Evolutionary conservation across 2,113 vertebrate genomes (phyloP), one percentile per base, ranked within the genome.

Genomic region (Myrmecobius fasciatus): DNA sequence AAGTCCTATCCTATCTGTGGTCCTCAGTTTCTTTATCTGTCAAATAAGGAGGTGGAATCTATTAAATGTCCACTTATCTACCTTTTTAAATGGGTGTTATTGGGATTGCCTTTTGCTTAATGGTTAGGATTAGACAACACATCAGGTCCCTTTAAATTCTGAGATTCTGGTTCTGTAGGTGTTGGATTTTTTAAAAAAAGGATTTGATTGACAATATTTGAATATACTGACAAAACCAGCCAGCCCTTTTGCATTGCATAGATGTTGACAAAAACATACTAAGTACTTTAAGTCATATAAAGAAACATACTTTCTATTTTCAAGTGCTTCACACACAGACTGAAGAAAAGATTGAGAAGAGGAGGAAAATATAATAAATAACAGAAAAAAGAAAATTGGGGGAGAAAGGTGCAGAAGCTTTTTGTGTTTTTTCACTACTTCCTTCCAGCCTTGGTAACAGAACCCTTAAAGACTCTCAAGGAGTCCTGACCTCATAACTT

Each of bases 401-500:
- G 12, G 67, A 11, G 43, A 94, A 54, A 83, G 25, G 43, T 75
- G 53, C 36, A 51, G 6, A 20, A 75, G 48, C 17, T 95, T 91
- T 89, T 52, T 53, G 8, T 43, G 25, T 31, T 31, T 46, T 92
- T 92, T 94, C 54, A 89, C 26, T 48, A 28, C 90, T 96, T 75
- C 46, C 46, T 47, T 0, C 92, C 46, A 93, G 53, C 89, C 22
- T 95, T 91, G 89, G 83, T 91, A 94, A 95, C 67, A 91, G 92
- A 92, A 54, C n/a, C 89, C 75, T 88, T 94, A 48, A n/a, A 95
- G 54, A 89, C 92, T 53, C 83, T 93, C 95, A 43, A 36, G 51
- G 24, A 89, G 96, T 56, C 75, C 46, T 54, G 49, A 95, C 75
- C 75, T 96, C 56, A 31, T 89, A 94, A 96, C 22, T 96, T 75